Evolutionary conservation across 1,140 invertebrate genomes (phyloP), one percentile per base, ranked within the genome.

Genomic region (Sitophilus oryzae): DNA sequence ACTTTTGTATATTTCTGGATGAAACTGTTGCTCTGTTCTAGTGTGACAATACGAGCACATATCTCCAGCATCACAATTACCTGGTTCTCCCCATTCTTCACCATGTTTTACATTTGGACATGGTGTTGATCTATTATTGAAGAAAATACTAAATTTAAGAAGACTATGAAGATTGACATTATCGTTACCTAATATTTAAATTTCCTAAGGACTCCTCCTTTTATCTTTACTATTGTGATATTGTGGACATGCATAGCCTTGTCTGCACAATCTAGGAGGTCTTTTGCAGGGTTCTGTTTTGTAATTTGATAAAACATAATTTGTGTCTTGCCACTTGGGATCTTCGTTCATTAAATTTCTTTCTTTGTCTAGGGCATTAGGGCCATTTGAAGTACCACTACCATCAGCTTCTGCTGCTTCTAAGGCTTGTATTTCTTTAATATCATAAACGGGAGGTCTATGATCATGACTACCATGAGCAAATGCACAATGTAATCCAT

Each of bases 1-100:
- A 43, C 92, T 96, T 76, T 98, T 99, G 75, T 98, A 99, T 65
- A 99, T 99, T 81, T 99, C 96, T 2, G 96, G 96, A 78, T 99
- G 96, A 80, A 99, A 99, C 76, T 99, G 96, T 73, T 99, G 96
- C 73, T 99, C 96, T 9, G 95, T 98, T 62, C 96, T 81, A n/a
- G 95, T 98, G 71, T 98, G 96, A 77, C 95, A 98, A 74, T 98
- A 98, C 8, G 89, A 84, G 73, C 96, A 99, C 35, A 81, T 79
- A 71, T 98, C 96, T 2, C 92, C 92, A 60, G 85, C 86, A 67
- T 98, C 95, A 77, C 96, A 99, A 70, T 93, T 92, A 30, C 83
- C 86, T 0, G 95, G 95, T 72, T 98, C 95, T 18, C 93, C 93
- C 96, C 96, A 99, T 78, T 98, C 96, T 75, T 99, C 95, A 5